Conservation (phyloP, 2,888 invertebrate genomes). For the Tupiocoris notatus region DNA sequence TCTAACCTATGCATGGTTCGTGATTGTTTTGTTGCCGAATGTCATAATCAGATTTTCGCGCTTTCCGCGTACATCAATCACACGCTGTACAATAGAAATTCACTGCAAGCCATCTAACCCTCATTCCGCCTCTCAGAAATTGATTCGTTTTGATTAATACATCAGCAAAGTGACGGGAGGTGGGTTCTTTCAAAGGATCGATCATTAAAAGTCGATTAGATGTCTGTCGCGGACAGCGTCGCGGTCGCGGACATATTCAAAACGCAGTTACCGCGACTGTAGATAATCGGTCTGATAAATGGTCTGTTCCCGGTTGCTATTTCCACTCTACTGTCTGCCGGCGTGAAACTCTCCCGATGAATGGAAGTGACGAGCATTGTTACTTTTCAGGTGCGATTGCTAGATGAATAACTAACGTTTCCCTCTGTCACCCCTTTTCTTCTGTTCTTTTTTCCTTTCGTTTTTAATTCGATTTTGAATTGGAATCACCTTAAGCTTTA, state of each 20-base stretch:
- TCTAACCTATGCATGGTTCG: too few relatives aligned
- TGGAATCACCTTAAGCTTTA: neutral
- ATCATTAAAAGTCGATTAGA: constrained; percentile 41
- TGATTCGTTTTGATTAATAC: neutral
- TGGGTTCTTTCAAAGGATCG: constrained; percentile 14
- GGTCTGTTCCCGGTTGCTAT: neutral
- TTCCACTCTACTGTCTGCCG: neutral
- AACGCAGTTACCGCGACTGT: constrained; percentile 34
- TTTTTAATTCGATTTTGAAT: neutral
- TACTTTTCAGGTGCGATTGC: constrained; percentile 28
- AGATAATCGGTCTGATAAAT: constrained; percentile 39
- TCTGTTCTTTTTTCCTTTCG: neutral
- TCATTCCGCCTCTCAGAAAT: neutral
- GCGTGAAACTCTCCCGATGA: neutral
- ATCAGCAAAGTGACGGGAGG: neutral
- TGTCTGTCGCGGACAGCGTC: constrained; percentile 22
- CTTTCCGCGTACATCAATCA: constrained; percentile 24
- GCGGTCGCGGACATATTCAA: constrained; percentile 28
- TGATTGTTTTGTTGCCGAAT: constrained; percentile 5
- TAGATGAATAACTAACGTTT: constrained; percentile 14
- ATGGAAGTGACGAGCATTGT: constrained; percentile 29
- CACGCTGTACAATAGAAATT: neutral
- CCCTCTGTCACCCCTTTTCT: neutral
- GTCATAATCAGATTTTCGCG: constrained; percentile 32
- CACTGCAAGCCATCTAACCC: neutral